Evolutionary conservation across 2,888 invertebrate species (phyloP), one percentile per base, ranked within the genome.

Genomic region (Brachypalpus laphriformis): DNA sequence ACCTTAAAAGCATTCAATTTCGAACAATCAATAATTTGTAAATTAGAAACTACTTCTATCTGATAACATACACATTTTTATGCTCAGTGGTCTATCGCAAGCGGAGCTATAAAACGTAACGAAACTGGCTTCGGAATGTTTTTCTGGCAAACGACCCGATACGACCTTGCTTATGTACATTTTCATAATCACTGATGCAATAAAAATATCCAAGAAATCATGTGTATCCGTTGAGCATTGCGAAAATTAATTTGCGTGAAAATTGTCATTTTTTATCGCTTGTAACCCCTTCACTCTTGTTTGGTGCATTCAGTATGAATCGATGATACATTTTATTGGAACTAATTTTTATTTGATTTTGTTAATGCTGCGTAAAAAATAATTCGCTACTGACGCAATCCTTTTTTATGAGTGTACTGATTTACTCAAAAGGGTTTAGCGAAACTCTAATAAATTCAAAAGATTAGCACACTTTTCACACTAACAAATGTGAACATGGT

Each of bases 291-390:
- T 56, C 45, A 4, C 6, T 8, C 16, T 16, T 16, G n/a, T 22
- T 65, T 22, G 34, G 5, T 47, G 16, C 51, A 40, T 31, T 20
- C 54, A 59, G 18, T 22, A 9, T 42, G 20, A 68, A 81, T 68
- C 34, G 61, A 51, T 42, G 11, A 5, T 6, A 2, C 25, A 51
- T 61, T 80, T 49, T 72, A 68, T 49, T 68, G 82, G 78, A 83
- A 83, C 82, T 68, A 83, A 78, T 83, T 83, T 82, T 83, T 83
- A 83, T 83, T 78, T 66, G 82, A 83, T 83, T 83, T 78, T 78
- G 74, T 82, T 82, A 49, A 82, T 82, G 78, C 45, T 56, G 61
- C 68, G 61, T 68, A 49, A 11, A 68, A 47, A 74, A 66, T 72
- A 11, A 22, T 65, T 56, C 16, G 9, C 2, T 8, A 4, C 22